These are phyloP conservation scores for Sarotherodon lohbergeri DNA, from an alignment of 2,113 vertebrate genomes.

Conservation along the genomic window DNA sequence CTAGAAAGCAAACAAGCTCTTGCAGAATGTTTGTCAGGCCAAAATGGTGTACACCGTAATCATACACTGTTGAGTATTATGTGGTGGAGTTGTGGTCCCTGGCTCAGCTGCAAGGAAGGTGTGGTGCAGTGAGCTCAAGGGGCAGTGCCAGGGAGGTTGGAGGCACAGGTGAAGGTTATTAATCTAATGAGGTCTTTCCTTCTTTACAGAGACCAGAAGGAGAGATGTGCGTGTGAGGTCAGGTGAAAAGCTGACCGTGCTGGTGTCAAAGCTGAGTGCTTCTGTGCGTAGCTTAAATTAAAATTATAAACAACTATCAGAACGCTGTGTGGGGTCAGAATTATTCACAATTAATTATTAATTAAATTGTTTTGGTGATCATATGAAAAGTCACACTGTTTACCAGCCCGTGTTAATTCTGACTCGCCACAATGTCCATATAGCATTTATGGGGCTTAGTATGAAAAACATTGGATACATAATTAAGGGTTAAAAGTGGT, in stretches of 20 bases:
- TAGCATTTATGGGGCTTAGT: neutral
- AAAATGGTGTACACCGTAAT: neutral
- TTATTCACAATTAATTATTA: neutral
- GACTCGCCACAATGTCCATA: neutral
- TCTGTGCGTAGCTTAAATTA: neutral
- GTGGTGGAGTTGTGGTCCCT: neutral
- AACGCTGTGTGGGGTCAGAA: neutral
- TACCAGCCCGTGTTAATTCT: neutral
- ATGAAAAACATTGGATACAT: neutral
- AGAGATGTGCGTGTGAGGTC: neutral
- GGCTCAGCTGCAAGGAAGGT: neutral
- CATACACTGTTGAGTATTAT: neutral
- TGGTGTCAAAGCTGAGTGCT: neutral
- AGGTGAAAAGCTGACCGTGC: neutral
- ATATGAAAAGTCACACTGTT: neutral
- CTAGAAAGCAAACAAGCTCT: neutral
- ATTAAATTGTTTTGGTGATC: neutral
- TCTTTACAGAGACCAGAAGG: neutral
- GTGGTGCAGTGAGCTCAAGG: neutral
- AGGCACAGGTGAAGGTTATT: neutral
- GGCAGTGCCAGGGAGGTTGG: neutral
- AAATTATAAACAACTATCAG: neutral
- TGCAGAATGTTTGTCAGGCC: neutral
- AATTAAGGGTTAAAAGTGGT: neutral
- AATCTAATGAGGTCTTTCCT: neutral